Base-by-base conservation (phyloP, 2,797 vertebrate genomes). In the Poecilia velifera region DNA sequence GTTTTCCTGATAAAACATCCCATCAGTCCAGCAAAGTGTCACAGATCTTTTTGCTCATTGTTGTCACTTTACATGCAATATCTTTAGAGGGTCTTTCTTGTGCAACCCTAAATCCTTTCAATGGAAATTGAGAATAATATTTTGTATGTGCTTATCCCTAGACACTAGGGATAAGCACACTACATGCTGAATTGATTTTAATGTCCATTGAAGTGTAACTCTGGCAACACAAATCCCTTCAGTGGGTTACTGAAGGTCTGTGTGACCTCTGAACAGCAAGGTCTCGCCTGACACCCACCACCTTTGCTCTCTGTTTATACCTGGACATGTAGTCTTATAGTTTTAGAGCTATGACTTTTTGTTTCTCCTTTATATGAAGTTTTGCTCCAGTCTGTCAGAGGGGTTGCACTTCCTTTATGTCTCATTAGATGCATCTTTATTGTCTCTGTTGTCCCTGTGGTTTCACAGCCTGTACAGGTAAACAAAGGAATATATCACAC, bases 31-130 rank as follows among this genome's bases (percentile, higher is more conserved):
- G 80, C 87, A 85, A 84, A 84, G 46, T 39, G 74, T 74, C 83
- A 78, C 53, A 39, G 55, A 82, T 80, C 83, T 59, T 81, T 49
- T 78, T 53, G 66, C 53, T 85, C 73, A 73, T 59, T 81, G 78
- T 55, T 80, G 79, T 92, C 88, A 87, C 0, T 0, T 82, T 87
- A 79, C 80, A 80, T 90, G 51, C 41, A 76, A 73, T 77, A 85
- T 87, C 81, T 88, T 83, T 78, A 84, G 73, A 83, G 72, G 75
- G 80, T 81, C 59, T 78, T 90, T 81, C 66, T 78, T 90, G 72
- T 82, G 77, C 77, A 78, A 36, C 79, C 78, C 55, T 76, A 82
- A 47, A 49, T 78, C 59, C 79, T 78, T 62, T 89, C 79, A 77
- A 53, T 68, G 66, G 74, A 85, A 72, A 74, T 46, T 74, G 76